Base-by-base conservation (phyloP, 2,797 vertebrate species). In the Aerospiza tachiro region DNA sequence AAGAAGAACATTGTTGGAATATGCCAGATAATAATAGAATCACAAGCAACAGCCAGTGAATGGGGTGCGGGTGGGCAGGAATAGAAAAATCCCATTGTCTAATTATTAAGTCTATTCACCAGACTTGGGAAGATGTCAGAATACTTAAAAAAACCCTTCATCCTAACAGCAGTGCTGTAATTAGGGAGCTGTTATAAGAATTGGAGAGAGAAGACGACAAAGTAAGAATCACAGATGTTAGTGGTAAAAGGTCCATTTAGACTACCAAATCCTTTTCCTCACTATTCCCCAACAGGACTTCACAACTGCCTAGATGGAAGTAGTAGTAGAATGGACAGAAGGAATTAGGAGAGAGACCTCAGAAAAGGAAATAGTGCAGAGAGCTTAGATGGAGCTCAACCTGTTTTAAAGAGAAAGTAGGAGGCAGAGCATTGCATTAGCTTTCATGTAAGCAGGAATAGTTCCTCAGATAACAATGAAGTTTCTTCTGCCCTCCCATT, bases 21-120 rank as follows among this genome's bases (percentile, higher is more conserved):
- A 31, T 49, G 71, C 52, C 84, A 78, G 94, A 38, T 74, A 81
- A 92, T 72, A 94, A 96, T 81, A 94, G 96, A 91, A 86, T 31
- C 93, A 78, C 49, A 40, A 88, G 87, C 75, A 94, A 6, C 15
- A 23, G 56, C 40, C 79, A 45, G 90, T 9, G 47, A 84, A 86
- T 42, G 68, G 73, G 55, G 29, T 74, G 84, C 12, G 47, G 67
- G 95, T 79, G 86, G 93, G 95, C 72, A 91, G 80, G 91, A 66
- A 52, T 20, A 94, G 86, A 94, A 94, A 86, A 95, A 91, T 89
- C 70, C 62, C 77, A 79, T 92, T 97, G 86, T 97, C 81, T 94
- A 7, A 70, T 89, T 50, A 61, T 80, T 22, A 58, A 55, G 65
- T 83, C 50, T 91, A 5, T 93, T 95, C 90, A 49, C 38, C n/a